Evolutionary conservation across 2,113 vertebrate genomes (phyloP), one percentile per base, ranked within the genome.

Genomic region (Hyperoodon ampullatus): DNA sequence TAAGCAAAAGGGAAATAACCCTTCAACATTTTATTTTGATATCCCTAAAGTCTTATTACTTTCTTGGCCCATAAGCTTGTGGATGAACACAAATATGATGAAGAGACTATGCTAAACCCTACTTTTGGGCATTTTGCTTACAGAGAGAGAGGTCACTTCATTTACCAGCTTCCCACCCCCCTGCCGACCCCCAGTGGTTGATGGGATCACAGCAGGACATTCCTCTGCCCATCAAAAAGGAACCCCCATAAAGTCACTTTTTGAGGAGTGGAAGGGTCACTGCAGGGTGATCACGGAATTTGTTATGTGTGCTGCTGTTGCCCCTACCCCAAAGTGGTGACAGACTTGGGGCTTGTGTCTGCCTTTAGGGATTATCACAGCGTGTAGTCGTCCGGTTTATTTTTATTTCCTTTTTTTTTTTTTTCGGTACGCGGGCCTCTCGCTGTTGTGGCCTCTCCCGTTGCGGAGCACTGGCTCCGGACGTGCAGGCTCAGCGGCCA

Each of bases 351-450:
- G 30, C 21, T 70, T 72, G 1, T 10, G 42, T 66, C 44, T n/a
- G 0, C 1, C 9, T 39, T 26, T 7, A 42, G 21, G 7, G 1
- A 44, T 53, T 23, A n/a, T 28, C 35, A 19, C 58, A 16, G 3
- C 1, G 2, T 28, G 14, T 12, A 4, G 30, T 66, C 19, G n/a
- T 42, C 24, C 11, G 35, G 18, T 35, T 82, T 60, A 23, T 47
- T 96, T 95, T 92, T 15, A 14, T 26, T 88, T 95, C 53, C 30
- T 88, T 77, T 74, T 35, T 50, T 39, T 35, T 50, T 39, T 39
- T 39, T 39, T 39, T 39, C 4, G 3, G 39, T 39, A 39, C 39
- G 39, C 39, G 39, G 39, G 39, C 39, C 39, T 39, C 39, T 39
- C 39, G 4, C 39, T 39, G 39, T 39, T 39, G 39, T 39, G 39